phyloP scores from a whole-genome alignment of 2,113 vertebrate genomes.

The Hippolais icterina region DNA sequence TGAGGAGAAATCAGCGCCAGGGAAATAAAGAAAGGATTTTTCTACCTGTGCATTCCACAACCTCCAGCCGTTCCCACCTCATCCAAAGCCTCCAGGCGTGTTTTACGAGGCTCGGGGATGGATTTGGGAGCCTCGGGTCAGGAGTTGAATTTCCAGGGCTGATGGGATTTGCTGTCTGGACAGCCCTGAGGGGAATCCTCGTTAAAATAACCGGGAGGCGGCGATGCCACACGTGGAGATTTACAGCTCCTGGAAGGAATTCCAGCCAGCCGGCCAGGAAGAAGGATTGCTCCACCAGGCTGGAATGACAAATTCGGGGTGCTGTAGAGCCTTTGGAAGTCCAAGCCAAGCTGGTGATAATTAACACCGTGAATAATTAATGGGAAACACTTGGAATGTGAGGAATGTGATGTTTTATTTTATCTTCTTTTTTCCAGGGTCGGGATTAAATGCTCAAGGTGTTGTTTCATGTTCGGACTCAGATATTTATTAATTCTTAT shows the following conservation, averaged over 20 bases:
- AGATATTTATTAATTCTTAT: no score
- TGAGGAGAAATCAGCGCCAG: not conserved
- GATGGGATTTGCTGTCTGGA: slow-evolving; percentile 42
- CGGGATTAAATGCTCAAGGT: no score
- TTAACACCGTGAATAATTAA: not conserved
- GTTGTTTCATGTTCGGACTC: no score
- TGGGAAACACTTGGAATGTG: not conserved
- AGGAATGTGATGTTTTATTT: not conserved
- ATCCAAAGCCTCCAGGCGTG: slow-evolving; percentile 12
- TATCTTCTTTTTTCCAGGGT: no score
- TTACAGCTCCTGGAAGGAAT: slow-evolving; percentile 25
- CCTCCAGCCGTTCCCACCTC: not conserved
- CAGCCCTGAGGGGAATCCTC: slow-evolving; percentile 36
- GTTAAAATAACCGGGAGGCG: slow-evolving; percentile 1
- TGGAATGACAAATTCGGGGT: not conserved
- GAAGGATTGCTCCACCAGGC: not conserved
- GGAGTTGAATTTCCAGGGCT: not conserved
- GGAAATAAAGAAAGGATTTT: not conserved
- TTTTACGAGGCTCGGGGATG: slow-evolving; percentile 8
- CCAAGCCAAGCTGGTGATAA: not conserved
- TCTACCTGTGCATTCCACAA: not conserved
- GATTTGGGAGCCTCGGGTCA: not conserved
- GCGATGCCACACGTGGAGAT: not conserved
- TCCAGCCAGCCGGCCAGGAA: not conserved
- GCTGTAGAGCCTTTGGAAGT: not conserved